Percentiles rank a stretch among this genome's conserved stretches.
These are phyloP conservation scores for Epinephelus fuscoguttatus DNA, from an alignment of 2,113 vertebrate species.

Conservation along the genomic window DNA sequence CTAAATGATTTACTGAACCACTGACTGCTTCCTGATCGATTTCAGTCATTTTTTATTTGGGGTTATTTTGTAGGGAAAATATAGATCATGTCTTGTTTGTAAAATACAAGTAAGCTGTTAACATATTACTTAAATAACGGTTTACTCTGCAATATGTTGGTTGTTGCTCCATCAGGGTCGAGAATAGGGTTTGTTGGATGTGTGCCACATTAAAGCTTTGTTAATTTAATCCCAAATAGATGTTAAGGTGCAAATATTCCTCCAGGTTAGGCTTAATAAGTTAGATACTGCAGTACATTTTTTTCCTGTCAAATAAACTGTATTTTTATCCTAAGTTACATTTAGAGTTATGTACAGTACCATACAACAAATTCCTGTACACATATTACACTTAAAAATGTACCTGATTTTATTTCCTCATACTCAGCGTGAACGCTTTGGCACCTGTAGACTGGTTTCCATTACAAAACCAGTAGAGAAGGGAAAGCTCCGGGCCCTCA, in stretches of 20 bases:
- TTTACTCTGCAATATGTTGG: neutral
- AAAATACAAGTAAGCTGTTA: neutral
- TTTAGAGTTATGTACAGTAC: too few species aligned
- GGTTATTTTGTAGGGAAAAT: neutral
- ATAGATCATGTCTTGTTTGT: neutral
- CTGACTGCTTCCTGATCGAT: neutral
- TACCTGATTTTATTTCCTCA: neutral
- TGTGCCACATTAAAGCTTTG: neutral
- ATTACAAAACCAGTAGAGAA: neutral
- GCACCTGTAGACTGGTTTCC: constrained; percentile 9
- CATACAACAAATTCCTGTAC: neutral
- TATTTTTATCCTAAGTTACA: too few species aligned
- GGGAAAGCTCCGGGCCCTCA: neutral
- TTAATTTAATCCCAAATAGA: neutral
- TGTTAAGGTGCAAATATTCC: neutral
- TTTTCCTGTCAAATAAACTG: neutral
- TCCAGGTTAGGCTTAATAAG: too few species aligned
- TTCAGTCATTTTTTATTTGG: neutral
- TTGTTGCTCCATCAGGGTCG: neutral
- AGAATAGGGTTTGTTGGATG: neutral
- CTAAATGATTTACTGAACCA: neutral
- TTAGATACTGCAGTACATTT: too few species aligned
- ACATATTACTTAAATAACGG: neutral
- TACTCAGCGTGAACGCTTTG: neutral
- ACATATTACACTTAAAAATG: neutral